Evolutionary conservation across 2,888 invertebrate genomes (phyloP).

Genomic region (Brachylomia viminalis): DNA sequence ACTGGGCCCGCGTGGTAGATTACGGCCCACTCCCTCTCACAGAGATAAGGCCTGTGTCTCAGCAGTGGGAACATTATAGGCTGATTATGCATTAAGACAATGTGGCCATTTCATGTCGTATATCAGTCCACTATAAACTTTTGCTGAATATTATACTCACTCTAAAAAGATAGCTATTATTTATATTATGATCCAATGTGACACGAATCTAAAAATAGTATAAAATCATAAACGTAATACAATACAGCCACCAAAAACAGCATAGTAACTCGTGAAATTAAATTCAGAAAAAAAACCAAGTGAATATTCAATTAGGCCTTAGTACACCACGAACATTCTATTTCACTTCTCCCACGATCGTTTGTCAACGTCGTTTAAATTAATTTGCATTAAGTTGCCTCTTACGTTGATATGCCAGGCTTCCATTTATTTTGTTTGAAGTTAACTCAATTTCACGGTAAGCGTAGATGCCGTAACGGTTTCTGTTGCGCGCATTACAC

Average conservation of each 20-base stretch:
- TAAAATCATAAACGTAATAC: neutral
- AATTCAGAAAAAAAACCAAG: conserved; percentile 3
- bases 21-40: too few species aligned
- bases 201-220: too few species aligned
- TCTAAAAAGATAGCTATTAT: too few species aligned
- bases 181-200: too few species aligned
- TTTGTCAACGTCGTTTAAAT: conserved; percentile 69
- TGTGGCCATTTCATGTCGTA: too few species aligned
- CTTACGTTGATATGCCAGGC: conserved; percentile 69
- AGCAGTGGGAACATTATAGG: too few species aligned
- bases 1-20: too few species aligned
- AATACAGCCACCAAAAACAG: neutral
- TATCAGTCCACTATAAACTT: too few species aligned
- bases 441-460: conserved; percentile 83
- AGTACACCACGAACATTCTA: conserved; percentile 41
- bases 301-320: conserved; percentile 25
- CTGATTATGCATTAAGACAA: too few species aligned
- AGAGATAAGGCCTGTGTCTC: too few species aligned
- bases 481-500: conserved; percentile 47
- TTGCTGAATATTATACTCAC: too few species aligned
- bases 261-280: neutral
- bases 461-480: conserved; percentile 47
- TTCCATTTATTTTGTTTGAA: conserved; percentile 80
- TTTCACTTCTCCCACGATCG: conserved; percentile 48
- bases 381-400: conserved; percentile 74